Evolutionary conservation across 2,888 invertebrate genomes (phyloP), one percentile per base, ranked within the genome.

Genomic region (Cheilosia scutellata): DNA sequence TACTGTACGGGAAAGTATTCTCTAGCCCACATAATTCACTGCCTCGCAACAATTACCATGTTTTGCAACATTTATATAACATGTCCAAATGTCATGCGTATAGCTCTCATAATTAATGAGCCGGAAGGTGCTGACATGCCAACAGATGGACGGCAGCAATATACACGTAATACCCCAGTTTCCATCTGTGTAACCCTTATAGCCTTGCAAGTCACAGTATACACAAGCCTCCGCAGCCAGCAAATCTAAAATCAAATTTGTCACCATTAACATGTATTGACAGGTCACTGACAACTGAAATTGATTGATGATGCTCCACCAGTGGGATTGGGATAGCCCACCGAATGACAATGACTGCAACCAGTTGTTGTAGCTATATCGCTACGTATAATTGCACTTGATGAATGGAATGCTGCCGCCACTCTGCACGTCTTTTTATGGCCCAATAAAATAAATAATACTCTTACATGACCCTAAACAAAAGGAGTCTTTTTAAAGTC

Each of bases 261-360:
- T 80, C 72, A 53, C 72, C 51, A 74, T 75, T 82, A 86, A 86
- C 71, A 33, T 71, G 60, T 66, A 47, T 76, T 71, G 84, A 76
- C 84, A 76, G 70, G 66, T 57, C 76, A 40, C 47, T 71, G 84
- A 82, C 80, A 86, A 49, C 40, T 71, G 75, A 60, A 72, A 66
- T 66, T 84, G 83, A 84, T 79, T 74, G 83, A 79, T 79, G 79
- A 65, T 53, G 58, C 55, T 49, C 65, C 75, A 44, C 58, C 20
- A 58, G 40, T 3, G 11, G 31, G 49, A 63, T 31, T 3, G 11
- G 31, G 49, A 63, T 31, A 75, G 47, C 40, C 49, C 51, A 37
- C 62, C 60, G 47, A 58, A 58, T 70, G 51, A 49, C 37, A 60
- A 33, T 44, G 20, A 3, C 40, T 33, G 7, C 55, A n/a, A 29